phyloP scores from a whole-genome alignment of 2,797 vertebrate species.

The Leuciscus waleckii region DNA sequence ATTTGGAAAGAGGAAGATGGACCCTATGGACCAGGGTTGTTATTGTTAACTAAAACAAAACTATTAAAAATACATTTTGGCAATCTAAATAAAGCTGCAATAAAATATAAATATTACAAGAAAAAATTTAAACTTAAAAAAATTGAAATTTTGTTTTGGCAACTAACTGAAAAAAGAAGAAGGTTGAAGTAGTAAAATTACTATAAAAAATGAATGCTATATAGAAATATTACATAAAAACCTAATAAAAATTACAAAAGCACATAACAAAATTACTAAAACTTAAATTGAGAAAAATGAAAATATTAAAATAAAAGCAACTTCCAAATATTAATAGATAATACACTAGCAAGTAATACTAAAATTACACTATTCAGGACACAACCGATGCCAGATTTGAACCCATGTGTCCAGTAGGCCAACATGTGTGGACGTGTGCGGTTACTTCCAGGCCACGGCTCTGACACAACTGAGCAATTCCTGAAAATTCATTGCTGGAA shows the following conservation, averaged over 20 bases:
- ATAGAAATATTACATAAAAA: not conserved
- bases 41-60: not conserved
- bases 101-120: not conserved
- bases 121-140: not conserved
- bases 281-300: not conserved
- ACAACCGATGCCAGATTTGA: not conserved
- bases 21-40: not conserved
- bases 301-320: not conserved
- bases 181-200: not conserved
- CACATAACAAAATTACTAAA: too few relatives aligned
- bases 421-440: not conserved
- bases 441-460: not conserved
- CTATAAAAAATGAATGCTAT: not conserved
- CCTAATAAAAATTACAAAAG: not conserved
- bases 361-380: not conserved
- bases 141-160: not conserved
- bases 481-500: not conserved
- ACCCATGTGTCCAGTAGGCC: not conserved
- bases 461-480: not conserved
- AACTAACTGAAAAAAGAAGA: not conserved
- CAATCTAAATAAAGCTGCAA: not conserved
- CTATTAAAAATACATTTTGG: not conserved
- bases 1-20: not conserved
- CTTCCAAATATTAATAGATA: not conserved
- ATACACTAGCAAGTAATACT: not conserved